Evolutionary conservation across 2,888 invertebrate species (phyloP).

Genomic region (Stenoptilia bipunctidactyla): DNA sequence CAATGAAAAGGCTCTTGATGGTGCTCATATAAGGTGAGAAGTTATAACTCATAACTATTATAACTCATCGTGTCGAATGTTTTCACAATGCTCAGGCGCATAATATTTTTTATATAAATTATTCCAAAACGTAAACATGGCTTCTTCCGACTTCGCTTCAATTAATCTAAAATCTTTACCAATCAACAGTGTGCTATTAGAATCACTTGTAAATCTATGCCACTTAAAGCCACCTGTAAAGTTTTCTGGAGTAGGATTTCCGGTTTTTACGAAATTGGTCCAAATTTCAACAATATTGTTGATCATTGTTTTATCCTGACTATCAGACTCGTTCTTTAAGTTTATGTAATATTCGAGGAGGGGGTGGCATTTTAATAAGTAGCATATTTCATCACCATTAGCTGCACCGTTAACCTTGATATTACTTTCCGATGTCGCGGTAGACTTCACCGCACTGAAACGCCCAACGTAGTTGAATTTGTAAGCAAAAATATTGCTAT

Average conservation of each 20-base stretch:
- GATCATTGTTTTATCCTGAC: conserved; percentile 42
- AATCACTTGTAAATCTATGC: conserved; percentile 32
- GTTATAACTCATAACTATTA: conserved; percentile 16
- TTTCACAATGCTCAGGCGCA: conserved; percentile 24
- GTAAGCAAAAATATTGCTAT: conserved; percentile 40
- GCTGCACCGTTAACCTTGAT: conserved; percentile 48
- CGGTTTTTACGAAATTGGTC: conserved; percentile 62
- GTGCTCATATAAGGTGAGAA: conserved; percentile 40
- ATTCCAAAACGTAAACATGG: conserved; percentile 46
- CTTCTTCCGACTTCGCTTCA: conserved; percentile 23
- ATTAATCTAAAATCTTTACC: conserved; percentile 28
- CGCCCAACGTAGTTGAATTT: conserved; percentile 57
- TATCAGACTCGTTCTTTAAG: conserved; percentile 22
- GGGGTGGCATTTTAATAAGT: conserved; percentile 56
- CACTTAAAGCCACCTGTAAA: conserved; percentile 26
- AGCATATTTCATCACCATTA: conserved; percentile 60
- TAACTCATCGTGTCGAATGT: conserved; percentile 36
- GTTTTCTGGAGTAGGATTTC: conserved; percentile 35
- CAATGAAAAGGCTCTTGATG: conserved; percentile 52
- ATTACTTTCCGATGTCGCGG: conserved; percentile 28
- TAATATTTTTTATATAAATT: conserved; percentile 38
- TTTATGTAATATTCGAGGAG: conserved; percentile 41
- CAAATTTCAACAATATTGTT: conserved; percentile 48
- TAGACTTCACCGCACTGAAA: conserved; percentile 45
- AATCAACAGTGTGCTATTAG: conserved; percentile 32